Percentiles rank a stretch among this genome's conserved stretches.
phyloP scores from a whole-genome alignment of 2,113 vertebrate species.

The Mastomys coucha region DNA sequence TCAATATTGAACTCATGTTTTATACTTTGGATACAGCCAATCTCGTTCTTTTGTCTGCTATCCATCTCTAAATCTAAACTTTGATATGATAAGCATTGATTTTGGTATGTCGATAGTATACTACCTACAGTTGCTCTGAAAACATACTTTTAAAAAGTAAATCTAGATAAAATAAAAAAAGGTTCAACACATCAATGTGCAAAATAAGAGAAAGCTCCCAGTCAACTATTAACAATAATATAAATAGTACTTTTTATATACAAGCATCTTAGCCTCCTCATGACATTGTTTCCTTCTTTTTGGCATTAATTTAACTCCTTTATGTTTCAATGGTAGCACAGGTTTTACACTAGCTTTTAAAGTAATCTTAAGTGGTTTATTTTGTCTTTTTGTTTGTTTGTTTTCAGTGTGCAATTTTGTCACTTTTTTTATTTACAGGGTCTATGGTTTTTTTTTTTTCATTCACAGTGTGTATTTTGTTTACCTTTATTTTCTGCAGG shows the following conservation, averaged over 20 bases:
- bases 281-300: not conserved
- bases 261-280: rapidly evolving
- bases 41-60: not conserved
- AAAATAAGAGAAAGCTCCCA: not conserved
- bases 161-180: not conserved
- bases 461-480: not conserved
- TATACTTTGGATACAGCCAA: not conserved
- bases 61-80: not conserved
- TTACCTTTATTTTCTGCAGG: conserved; percentile 20
- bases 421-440: not conserved
- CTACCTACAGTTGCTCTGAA: not conserved
- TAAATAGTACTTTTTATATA: not conserved
- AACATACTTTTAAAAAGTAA: not conserved
- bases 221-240: not conserved
- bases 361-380: not conserved
- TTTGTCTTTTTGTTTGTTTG: not conserved
- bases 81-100: not conserved
- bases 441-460: not conserved
- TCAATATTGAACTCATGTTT: not conserved
- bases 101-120: not conserved
- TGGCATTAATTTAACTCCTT: not conserved
- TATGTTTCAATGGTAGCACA: not conserved
- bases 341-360: not conserved
- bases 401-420: not conserved
- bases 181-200: rapidly evolving